A percentile compares a stretch with the other conserved stretches of the same genome.
Conservation (phyloP, 2,888 invertebrate genomes). For the Drosophila neutralis region DNA sequence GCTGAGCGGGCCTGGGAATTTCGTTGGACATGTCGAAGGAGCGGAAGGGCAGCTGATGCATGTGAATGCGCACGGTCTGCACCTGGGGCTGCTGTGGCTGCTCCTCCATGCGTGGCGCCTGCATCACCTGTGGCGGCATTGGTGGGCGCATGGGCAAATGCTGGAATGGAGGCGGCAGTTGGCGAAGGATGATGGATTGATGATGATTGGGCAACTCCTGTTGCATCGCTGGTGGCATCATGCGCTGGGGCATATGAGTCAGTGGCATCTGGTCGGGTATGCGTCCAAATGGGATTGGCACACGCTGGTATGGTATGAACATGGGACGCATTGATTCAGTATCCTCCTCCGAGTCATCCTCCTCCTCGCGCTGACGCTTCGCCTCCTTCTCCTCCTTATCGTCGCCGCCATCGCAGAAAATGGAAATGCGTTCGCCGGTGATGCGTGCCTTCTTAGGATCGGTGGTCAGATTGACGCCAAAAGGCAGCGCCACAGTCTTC, state of each 20-base stretch:
- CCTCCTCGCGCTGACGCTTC: slow-evolving; percentile 76
- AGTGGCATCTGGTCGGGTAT: slow-evolving; percentile 86
- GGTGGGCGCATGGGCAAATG: slow-evolving; percentile 84
- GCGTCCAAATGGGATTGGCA: slow-evolving; percentile 85
- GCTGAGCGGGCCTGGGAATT: slow-evolving; percentile 77
- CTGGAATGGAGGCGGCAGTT: slow-evolving; percentile 78
- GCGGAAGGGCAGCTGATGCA: slow-evolving; percentile 85
- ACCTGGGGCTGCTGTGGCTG: slow-evolving; percentile 67
- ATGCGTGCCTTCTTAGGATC: slow-evolving; percentile 90
- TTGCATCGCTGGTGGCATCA: slow-evolving; percentile 78
- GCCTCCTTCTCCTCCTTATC: slow-evolving; percentile 76
- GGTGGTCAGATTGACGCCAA: slow-evolving; percentile 89
- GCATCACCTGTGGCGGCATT: slow-evolving; percentile 85
- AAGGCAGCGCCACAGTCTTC: slow-evolving; percentile 88
- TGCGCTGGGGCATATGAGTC: slow-evolving; percentile 85
- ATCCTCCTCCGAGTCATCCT: slow-evolving; percentile 82
- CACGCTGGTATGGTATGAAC: slow-evolving; percentile 84
- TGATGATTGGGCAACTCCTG: background rate
- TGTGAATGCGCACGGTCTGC: slow-evolving; percentile 84
- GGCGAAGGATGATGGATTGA: background rate
- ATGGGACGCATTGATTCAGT: slow-evolving; percentile 84
- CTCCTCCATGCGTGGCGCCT: slow-evolving; percentile 85
- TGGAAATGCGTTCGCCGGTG: slow-evolving; percentile 94
- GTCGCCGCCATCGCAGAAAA: slow-evolving; percentile 93
- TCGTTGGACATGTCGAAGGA: slow-evolving; percentile 84